phyloP scores from a whole-genome alignment of 2,888 invertebrate genomes.

The Holacanthella duospinosa region DNA sequence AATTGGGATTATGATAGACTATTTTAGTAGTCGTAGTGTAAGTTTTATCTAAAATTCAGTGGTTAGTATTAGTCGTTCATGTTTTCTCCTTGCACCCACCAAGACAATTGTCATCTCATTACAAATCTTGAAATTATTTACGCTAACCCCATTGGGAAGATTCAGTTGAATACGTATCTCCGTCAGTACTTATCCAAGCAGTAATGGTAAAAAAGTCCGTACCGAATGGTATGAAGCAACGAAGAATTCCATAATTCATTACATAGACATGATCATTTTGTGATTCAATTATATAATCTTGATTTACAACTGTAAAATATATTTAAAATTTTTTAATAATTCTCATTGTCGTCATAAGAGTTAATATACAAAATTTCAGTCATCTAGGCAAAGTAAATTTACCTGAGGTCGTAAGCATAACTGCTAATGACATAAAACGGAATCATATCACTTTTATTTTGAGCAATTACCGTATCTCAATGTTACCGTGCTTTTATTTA shows the following conservation, averaged over 20 bases:
- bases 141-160: conserved; percentile 11
- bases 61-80: too few species aligned
- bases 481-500: too few species aligned
- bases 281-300: conserved; percentile 80
- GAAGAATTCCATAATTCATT: conserved; percentile 74
- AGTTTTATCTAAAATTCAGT: neutral
- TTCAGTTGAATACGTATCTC: conserved; percentile 19
- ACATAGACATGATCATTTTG: conserved; percentile 81
- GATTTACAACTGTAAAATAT: conserved; percentile 61
- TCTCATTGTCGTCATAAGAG: too few species aligned
- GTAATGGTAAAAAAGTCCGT: conserved; percentile 83
- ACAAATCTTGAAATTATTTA: neutral
- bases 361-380: too few species aligned
- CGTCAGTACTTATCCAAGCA: conserved; percentile 64
- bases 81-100: conserved; percentile 2
- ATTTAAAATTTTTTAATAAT: neutral
- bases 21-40: neutral
- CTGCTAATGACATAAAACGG: too few species aligned
- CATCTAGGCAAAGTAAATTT: too few species aligned
- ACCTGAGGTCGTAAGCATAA: too few species aligned
- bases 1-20: neutral
- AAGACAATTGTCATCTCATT: neutral
- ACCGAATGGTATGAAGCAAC: conserved; percentile 76
- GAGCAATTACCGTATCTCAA: too few species aligned
- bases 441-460: too few species aligned